Evolutionary conservation across 2,113 vertebrate species (phyloP).

Genomic region (Rhinoderma darwinii): DNA sequence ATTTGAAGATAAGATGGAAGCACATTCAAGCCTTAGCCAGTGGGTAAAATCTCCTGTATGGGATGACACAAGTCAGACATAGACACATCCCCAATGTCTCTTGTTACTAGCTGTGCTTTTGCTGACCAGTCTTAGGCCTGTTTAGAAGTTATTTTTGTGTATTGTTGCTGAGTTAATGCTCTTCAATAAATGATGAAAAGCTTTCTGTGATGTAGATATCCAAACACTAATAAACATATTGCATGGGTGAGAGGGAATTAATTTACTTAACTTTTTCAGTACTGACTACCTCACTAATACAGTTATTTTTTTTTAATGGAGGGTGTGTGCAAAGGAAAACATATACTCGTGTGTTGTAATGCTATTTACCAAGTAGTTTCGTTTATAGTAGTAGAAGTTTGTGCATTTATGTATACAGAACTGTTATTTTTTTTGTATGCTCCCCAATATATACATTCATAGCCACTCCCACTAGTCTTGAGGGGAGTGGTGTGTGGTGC

Average conservation of each 20-base stretch:
- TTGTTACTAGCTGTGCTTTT: neutral
- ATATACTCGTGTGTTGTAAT: neutral
- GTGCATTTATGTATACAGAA: constrained; percentile 9
- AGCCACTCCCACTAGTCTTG: too few relatives aligned
- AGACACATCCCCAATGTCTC: neutral
- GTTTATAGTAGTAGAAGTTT: neutral
- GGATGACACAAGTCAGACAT: neutral
- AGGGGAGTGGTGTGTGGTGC: too few relatives aligned
- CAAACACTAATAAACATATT: neutral
- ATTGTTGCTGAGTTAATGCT: neutral
- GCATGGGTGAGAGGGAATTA: constrained; percentile 8
- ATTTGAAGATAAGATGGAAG: too few relatives aligned
- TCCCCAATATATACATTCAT: neutral
- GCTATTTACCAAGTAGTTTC: neutral
- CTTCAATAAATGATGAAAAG: neutral
- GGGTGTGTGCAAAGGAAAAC: neutral
- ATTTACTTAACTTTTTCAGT: neutral
- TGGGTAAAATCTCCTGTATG: neutral
- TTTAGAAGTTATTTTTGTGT: neutral
- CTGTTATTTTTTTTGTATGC: neutral
- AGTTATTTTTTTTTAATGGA: neutral
- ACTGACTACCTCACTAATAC: neutral
- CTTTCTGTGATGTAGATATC: neutral
- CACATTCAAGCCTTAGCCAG: neutral
- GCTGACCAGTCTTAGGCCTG: neutral